phyloP scores from a whole-genome alignment of 2,888 invertebrate genomes.

The Argyresthia goedartella region DNA sequence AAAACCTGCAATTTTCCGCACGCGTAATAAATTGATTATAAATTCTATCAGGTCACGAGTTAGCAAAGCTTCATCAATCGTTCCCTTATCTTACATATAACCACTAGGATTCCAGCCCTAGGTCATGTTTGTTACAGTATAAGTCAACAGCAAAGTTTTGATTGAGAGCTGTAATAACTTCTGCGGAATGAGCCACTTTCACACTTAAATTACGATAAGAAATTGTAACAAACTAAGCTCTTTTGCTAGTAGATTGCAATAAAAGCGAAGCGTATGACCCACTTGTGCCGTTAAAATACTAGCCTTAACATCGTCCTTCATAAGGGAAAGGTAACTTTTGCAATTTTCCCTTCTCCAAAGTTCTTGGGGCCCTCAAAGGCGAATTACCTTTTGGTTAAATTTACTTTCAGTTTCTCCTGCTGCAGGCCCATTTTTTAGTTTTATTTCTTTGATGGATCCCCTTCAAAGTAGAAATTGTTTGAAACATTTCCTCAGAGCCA shows the following conservation, averaged over 20 bases:
- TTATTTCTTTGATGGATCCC: constrained; percentile 64
- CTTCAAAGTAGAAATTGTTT: constrained; percentile 61
- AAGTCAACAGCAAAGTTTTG: too few species aligned
- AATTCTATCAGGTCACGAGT: too few species aligned
- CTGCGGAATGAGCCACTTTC: too few species aligned
- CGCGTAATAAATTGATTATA: too few species aligned
- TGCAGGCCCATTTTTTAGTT: constrained; percentile 60
- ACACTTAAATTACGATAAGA: too few species aligned
- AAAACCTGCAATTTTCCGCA: too few species aligned
- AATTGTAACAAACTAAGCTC: constrained; percentile 4
- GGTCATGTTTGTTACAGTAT: too few species aligned
- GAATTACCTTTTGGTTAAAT: constrained; percentile 65
- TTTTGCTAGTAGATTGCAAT: constrained; percentile 14
- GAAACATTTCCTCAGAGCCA: constrained; percentile 41
- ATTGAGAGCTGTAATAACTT: too few species aligned
- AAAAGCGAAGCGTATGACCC: constrained; percentile 14
- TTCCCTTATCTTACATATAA: too few species aligned
- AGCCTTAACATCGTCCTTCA: constrained; percentile 46
- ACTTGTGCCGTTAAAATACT: constrained; percentile 30
- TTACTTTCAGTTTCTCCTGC: constrained; percentile 30
- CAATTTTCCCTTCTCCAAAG: constrained; percentile 55
- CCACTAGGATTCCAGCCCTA: too few species aligned
- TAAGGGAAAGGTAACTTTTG: constrained; percentile 63
- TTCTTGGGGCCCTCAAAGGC: constrained; percentile 57
- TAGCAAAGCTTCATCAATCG: too few species aligned